Evolutionary conservation across 2,797 vertebrate genomes (phyloP).

Genomic region (Dendrocincla tyrannina): DNA sequence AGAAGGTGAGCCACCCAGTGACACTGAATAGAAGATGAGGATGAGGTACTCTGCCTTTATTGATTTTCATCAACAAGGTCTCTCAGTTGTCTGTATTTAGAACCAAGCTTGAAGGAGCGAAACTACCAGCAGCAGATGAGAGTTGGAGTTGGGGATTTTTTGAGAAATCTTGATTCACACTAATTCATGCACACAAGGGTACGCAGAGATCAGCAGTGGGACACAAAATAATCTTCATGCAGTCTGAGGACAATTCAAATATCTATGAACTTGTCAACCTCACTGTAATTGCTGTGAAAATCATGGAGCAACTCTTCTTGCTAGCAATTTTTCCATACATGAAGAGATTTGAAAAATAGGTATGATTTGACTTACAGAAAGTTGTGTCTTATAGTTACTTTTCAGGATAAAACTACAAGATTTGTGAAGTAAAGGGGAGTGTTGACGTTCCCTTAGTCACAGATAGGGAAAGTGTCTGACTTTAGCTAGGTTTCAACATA

Average conservation of each 20-base stretch:
- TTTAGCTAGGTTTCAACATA: not conserved
- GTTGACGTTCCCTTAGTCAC: not conserved
- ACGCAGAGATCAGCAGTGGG: not conserved
- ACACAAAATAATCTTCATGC: not conserved
- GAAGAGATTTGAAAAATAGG: not conserved
- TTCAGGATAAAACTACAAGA: not conserved
- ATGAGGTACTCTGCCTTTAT: not conserved
- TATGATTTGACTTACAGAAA: not conserved
- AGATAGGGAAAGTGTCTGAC: not conserved
- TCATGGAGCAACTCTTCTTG: not conserved
- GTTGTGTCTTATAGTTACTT: not conserved
- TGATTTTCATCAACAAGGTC: not conserved
- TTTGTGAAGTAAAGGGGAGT: not conserved
- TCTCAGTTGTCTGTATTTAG: not conserved
- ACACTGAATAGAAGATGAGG: not conserved
- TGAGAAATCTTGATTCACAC: not conserved
- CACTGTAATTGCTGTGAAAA: not conserved
- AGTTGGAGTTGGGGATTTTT: not conserved
- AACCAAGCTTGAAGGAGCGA: not conserved
- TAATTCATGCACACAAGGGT: not conserved
- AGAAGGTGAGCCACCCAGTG: not conserved
- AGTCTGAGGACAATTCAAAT: not conserved
- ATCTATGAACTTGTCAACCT: not conserved
- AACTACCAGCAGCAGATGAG: not conserved
- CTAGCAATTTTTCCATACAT: not conserved